Percentiles rank a stretch among this genome's conserved stretches.
Evolutionary conservation across 2,113 vertebrate genomes (phyloP).

Genomic region (Capreolus pygargus): DNA sequence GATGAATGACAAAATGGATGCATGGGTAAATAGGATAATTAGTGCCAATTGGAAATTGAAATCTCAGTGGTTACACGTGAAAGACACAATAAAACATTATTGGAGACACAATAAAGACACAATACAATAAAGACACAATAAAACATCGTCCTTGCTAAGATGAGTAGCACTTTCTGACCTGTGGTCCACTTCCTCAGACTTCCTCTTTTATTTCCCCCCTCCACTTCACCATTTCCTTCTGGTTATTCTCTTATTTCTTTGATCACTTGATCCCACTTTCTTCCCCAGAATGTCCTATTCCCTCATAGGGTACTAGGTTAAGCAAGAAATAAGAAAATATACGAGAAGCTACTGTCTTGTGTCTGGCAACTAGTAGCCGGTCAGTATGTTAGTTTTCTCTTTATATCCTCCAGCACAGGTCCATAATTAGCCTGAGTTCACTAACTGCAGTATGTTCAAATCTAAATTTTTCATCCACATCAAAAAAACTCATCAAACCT

Average conservation of each 20-base stretch:
- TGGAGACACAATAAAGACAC: too few species aligned
- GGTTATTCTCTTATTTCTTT: background rate
- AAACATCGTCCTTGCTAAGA: background rate
- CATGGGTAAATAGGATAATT: background rate
- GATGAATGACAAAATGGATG: background rate
- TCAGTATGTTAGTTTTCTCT: background rate
- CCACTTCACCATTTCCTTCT: background rate
- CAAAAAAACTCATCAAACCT: background rate
- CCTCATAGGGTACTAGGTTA: background rate
- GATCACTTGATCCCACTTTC: background rate
- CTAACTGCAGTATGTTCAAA: background rate
- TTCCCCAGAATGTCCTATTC: background rate
- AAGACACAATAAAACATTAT: background rate
- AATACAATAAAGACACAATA: too few species aligned
- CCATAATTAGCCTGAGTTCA: background rate
- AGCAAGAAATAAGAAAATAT: background rate
- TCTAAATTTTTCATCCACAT: background rate
- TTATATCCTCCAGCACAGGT: background rate
- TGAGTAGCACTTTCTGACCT: background rate
- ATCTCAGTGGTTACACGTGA: background rate
- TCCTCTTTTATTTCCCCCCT: background rate
- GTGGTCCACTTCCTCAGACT: background rate
- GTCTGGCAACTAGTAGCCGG: background rate
- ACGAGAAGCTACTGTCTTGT: background rate
- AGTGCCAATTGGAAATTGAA: background rate